Conservation (phyloP, 2,113 vertebrate species). For the Gavialis gangeticus region DNA sequence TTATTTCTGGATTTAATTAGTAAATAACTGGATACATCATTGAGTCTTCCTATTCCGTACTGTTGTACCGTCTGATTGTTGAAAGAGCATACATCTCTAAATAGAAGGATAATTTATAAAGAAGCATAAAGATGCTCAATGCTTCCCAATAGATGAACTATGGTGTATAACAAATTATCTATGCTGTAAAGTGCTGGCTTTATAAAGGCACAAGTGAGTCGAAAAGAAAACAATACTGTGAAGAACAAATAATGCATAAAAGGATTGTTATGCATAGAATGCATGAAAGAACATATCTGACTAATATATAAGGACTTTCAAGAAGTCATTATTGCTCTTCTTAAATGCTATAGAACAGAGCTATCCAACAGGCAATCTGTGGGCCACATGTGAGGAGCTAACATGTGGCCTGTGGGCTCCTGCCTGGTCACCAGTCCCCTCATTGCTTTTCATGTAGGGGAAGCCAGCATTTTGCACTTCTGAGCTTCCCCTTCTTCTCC, state of each 20-base stretch:
- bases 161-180: neutral
- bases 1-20: neutral
- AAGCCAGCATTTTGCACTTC: too few species aligned
- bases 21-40: neutral
- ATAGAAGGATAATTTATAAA: neutral
- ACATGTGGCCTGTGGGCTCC: too few species aligned
- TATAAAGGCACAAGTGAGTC: accelerated
- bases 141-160: accelerated
- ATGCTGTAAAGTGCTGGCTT: neutral
- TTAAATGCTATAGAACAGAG: too few species aligned
- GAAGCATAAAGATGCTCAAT: accelerated
- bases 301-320: accelerated
- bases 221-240: accelerated
- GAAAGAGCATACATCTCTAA: neutral
- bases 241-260: accelerated
- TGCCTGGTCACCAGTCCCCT: too few species aligned
- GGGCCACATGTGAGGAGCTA: too few species aligned
- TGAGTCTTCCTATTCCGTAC: neutral
- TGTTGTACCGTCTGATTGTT: neutral
- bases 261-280: neutral
- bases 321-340: accelerated
- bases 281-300: neutral
- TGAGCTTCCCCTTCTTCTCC: too few species aligned
- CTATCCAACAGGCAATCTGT: too few species aligned
- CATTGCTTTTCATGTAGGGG: too few species aligned